These are phyloP conservation scores for Rhagonycha fulva DNA, from an alignment of 2,888 invertebrate species.

Conservation along the genomic window DNA sequence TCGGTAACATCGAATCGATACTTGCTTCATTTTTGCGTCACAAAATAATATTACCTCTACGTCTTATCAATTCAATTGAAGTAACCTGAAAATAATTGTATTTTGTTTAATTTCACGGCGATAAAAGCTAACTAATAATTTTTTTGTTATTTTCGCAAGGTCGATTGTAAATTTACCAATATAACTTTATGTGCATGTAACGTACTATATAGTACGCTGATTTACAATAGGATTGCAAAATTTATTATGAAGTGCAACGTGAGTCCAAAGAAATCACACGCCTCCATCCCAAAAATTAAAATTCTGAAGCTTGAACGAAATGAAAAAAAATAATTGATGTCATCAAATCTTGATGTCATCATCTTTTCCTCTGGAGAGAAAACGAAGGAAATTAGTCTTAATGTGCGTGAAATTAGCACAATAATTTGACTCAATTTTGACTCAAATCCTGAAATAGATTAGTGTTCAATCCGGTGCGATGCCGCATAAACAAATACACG, in stretches of 20 bases:
- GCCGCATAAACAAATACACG: no score
- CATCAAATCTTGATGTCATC: background rate
- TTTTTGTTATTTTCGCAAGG: slow-evolving; percentile 9
- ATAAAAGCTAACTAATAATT: slow-evolving; percentile 10
- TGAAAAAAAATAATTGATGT: background rate
- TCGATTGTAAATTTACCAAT: background rate
- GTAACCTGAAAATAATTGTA: slow-evolving; percentile 17
- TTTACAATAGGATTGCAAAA: background rate
- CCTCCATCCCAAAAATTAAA: background rate
- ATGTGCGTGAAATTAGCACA: no score
- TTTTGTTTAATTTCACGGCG: slow-evolving; percentile 13
- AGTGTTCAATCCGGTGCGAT: no score
- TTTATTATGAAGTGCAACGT: background rate
- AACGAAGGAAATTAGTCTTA: no score
- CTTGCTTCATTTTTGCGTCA: slow-evolving; percentile 13
- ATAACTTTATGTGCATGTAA: no score
- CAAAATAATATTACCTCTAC: slow-evolving; percentile 13
- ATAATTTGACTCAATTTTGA: no score
- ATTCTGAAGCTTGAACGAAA: no score
- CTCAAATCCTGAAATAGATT: no score
- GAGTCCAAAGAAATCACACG: background rate
- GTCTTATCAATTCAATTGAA: slow-evolving; percentile 17
- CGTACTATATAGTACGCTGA: no score
- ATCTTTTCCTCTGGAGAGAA: no score
- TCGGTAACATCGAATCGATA: background rate